Evolutionary conservation across 2,888 invertebrate genomes (phyloP).

Genomic region (Drosophila vallismaia): DNA sequence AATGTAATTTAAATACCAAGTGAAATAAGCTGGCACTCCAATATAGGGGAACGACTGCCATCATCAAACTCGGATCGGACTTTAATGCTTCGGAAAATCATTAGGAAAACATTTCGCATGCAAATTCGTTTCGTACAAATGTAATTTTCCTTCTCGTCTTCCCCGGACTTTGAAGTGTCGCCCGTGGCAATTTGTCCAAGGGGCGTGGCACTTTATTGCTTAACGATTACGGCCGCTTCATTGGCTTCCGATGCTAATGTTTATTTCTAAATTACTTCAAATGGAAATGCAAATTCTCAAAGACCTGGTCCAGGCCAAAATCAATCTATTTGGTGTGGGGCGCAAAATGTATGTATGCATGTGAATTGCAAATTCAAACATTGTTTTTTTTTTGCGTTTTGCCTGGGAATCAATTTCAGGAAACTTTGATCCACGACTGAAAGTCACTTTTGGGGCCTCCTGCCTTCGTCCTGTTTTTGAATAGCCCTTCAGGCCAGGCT

Average conservation of each 20-base stretch:
- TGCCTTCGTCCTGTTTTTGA: background rate
- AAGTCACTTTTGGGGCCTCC: slow-evolving; percentile 10
- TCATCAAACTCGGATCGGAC: slow-evolving; percentile 18
- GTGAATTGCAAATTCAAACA: slow-evolving; percentile 2
- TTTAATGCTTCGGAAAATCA: slow-evolving; percentile 67
- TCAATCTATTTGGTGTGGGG: slow-evolving; percentile 23
- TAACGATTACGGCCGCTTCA: slow-evolving; percentile 69
- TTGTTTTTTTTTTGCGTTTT: slow-evolving; percentile 23
- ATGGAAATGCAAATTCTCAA: slow-evolving; percentile 31
- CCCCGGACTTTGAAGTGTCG: slow-evolving; percentile 38
- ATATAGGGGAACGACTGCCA: background rate
- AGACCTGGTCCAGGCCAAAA: slow-evolving; percentile 7
- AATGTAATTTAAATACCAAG: slow-evolving; percentile 38
- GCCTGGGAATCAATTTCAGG: slow-evolving; percentile 17
- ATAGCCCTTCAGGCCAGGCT: slow-evolving; percentile 19
- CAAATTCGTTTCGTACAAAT: slow-evolving; percentile 67
- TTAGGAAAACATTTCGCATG: slow-evolving; percentile 70
- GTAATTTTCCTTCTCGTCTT: slow-evolving; percentile 53
- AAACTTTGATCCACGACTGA: slow-evolving; percentile 1
- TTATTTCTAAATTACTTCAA: slow-evolving; percentile 60
- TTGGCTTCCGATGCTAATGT: slow-evolving; percentile 48
- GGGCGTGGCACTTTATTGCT: slow-evolving; percentile 67
- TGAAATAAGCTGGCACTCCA: slow-evolving; percentile 23
- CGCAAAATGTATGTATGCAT: background rate
- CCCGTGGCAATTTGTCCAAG: slow-evolving; percentile 29